Evolutionary conservation across 2,888 invertebrate species (phyloP).

Genomic region (Dicyrtomina minuta): DNA sequence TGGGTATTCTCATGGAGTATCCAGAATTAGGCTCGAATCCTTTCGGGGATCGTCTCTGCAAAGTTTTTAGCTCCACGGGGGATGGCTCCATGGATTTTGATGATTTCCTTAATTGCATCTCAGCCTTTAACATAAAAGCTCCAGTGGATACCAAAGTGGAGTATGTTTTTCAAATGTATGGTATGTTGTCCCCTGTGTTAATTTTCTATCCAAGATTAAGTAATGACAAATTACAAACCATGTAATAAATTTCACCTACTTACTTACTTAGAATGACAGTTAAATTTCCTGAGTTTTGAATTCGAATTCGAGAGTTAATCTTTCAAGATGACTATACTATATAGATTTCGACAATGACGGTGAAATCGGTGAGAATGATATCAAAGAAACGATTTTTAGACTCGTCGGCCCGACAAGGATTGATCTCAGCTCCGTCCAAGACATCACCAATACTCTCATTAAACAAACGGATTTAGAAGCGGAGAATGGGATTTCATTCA

Average conservation of each 20-base stretch:
- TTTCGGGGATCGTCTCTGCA: conserved; percentile 12
- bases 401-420: conserved; percentile 8
- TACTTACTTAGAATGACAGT: too few species aligned
- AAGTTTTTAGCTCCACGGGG: conserved; percentile 19
- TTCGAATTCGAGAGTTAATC: too few species aligned
- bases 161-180: conserved; percentile 23
- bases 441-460: conserved; percentile 1
- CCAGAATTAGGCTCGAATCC: conserved; percentile 22
- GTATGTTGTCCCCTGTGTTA: conserved; percentile 1
- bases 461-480: conserved; percentile 19
- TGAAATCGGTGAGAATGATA: conserved; percentile 16
- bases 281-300: too few species aligned
- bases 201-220: too few species aligned
- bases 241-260: background rate
- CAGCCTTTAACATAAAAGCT: conserved; percentile 10
- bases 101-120: conserved; percentile 19
- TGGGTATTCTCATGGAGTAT: conserved; percentile 7
- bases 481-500: conserved; percentile 13
- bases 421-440: conserved; percentile 7
- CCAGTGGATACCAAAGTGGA: conserved; percentile 18
- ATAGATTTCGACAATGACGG: conserved; percentile 23
- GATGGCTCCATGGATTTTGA: conserved; percentile 28
- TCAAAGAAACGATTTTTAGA: conserved; percentile 8
- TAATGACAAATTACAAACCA: background rate
- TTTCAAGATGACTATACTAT: too few species aligned